These are phyloP conservation scores for Pheosia tremula DNA, from an alignment of 2,888 invertebrate species.

Conservation along the genomic window DNA sequence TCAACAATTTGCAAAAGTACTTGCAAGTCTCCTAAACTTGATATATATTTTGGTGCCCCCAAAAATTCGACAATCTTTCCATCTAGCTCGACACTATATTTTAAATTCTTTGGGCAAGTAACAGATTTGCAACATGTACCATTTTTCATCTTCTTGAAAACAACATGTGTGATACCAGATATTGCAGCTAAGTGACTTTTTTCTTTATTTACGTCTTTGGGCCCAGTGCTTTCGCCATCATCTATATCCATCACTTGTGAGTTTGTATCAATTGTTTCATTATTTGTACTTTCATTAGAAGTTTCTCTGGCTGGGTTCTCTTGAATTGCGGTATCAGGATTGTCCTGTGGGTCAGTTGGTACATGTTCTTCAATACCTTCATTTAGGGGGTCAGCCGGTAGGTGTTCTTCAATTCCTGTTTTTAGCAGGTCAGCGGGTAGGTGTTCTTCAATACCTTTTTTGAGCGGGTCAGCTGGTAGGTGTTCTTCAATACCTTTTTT, in stretches of 20 bases:
- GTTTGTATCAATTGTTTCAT: background rate
- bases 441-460: constrained; percentile 69
- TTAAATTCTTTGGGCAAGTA: constrained; percentile 73
- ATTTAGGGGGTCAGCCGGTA: too few relatives aligned
- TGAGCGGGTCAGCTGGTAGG: constrained; percentile 67
- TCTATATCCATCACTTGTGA: constrained; percentile 27
- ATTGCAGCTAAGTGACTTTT: constrained; percentile 33
- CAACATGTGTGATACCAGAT: constrained; percentile 60
- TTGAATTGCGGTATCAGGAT: constrained; percentile 5
- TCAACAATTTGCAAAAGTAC: constrained; percentile 80
- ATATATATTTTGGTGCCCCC: constrained; percentile 78
- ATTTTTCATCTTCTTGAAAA: constrained; percentile 68
- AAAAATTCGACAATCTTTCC: constrained; percentile 73
- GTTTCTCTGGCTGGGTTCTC: constrained; percentile 6
- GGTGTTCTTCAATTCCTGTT: constrained; percentile 68
- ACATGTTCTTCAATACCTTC: constrained; percentile 11
- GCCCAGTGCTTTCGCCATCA: constrained; percentile 35
- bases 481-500: constrained; percentile 70
- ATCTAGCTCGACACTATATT: constrained; percentile 71
- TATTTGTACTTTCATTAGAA: constrained; percentile 12
- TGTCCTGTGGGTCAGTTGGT: constrained; percentile 16
- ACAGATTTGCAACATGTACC: constrained; percentile 69
- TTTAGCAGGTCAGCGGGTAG: constrained; percentile 69
- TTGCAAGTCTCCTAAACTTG: constrained; percentile 74
- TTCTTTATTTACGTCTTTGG: constrained; percentile 33